Percentiles rank a stretch among this genome's conserved stretches.
Evolutionary conservation across 1,140 invertebrate genomes (phyloP).

Genomic region (Octopus sinensis): DNA sequence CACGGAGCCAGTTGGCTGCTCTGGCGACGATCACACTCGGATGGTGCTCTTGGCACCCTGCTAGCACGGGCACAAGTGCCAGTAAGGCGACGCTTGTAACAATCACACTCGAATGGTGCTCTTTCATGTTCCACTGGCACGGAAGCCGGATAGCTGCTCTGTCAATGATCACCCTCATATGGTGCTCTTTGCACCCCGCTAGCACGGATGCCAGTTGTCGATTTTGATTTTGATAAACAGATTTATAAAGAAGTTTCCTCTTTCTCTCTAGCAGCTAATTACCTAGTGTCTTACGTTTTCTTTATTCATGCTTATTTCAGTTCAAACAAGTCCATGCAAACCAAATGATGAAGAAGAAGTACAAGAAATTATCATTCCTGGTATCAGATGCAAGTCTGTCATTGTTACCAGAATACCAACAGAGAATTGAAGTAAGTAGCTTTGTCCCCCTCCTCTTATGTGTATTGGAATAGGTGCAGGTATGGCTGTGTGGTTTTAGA

Average conservation of each 20-base stretch:
- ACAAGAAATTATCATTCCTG: slow-evolving; percentile 70
- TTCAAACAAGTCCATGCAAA: slow-evolving; percentile 72
- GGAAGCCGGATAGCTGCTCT: too few species aligned
- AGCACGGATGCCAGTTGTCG: background rate
- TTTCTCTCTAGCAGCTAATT: background rate
- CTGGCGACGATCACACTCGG: too few species aligned
- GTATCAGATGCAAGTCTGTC: slow-evolving; percentile 81
- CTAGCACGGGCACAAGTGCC: too few species aligned
- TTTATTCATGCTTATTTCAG: slow-evolving; percentile 53
- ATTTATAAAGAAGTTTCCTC: background rate
- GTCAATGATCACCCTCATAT: too few species aligned
- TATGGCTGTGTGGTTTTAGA: too few species aligned
- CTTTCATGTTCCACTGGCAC: too few species aligned
- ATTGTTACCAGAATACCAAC: slow-evolving; percentile 85
- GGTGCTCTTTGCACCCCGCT: too few species aligned
- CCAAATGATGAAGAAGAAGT: slow-evolving; percentile 71
- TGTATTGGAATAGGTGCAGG: background rate
- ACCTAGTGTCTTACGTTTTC: slow-evolving; percentile 58
- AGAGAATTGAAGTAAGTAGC: slow-evolving; percentile 65
- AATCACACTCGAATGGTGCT: too few species aligned
- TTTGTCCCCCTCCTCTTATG: background rate
- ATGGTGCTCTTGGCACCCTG: too few species aligned
- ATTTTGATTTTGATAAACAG: background rate
- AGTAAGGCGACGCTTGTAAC: too few species aligned
- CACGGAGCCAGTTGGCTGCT: too few species aligned